These are phyloP conservation scores for Aphrophora alni DNA, from an alignment of 2,888 invertebrate genomes.

Conservation along the genomic window DNA sequence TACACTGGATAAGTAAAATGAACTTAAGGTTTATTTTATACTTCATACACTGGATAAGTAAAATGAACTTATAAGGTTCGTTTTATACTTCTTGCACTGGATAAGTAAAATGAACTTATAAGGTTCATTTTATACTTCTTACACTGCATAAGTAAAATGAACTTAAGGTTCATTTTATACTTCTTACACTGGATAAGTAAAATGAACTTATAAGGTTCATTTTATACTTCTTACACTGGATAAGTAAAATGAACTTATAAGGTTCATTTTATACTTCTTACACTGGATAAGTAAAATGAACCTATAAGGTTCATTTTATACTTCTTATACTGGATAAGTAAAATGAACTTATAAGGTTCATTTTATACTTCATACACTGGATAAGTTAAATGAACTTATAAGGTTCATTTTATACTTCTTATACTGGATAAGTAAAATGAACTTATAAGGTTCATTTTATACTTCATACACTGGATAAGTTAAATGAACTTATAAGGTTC, in stretches of 20 bases:
- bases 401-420: neutral
- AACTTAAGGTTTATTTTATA: no score
- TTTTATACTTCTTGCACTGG: neutral
- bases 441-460: neutral
- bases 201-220: neutral
- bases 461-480: neutral
- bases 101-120: neutral
- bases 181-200: neutral
- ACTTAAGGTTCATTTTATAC: no score
- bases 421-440: neutral
- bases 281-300: neutral
- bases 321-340: neutral
- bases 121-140: neutral
- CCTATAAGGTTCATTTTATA: neutral
- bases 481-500: neutral
- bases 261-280: neutral
- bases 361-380: neutral
- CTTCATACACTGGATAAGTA: neutral
- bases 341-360: neutral
- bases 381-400: neutral
- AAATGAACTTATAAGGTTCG: neutral
- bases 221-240: neutral
- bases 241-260: neutral
- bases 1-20: neutral
- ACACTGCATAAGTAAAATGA: neutral